Base-by-base conservation (phyloP, 2,797 vertebrate genomes). In the Pagetopsis macropterus region DNA sequence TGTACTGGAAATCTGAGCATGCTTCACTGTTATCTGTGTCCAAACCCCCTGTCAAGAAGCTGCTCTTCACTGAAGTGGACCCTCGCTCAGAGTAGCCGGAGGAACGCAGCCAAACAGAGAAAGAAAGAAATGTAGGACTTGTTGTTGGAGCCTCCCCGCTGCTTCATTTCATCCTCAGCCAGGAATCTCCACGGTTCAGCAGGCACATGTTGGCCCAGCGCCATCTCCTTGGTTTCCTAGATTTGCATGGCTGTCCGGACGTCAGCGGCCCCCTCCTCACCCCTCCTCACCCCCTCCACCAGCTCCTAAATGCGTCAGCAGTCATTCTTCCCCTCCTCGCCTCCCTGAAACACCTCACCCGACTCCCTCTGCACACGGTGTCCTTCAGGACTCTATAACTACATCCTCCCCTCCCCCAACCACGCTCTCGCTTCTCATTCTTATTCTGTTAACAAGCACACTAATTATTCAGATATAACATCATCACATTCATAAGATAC, bases 201-300 rank as follows among this genome's bases (percentile, higher is more conserved):
- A 11, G 78, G 71, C 88, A 86, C 64, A 64, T 52, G 82, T 81
- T 90, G 91, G 88, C 91, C 78, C 67, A 51, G 66, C 70, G 87
- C 86, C 88, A 88, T 87, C 81, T 87, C 85, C 88, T 88, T 84
- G 87, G 82, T 89, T 87, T 86, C 78, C 75, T 84, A 83, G 89
- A 92, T 93, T 91, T 93, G 87, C 87, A 90, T 90, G 90, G 85
- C 77, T 77, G 88, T 91, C 87, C 86, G 87, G 82, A 93, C 92
- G 91, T 94, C 94, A 94, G 86, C 82, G 87, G 58, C 21, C 70
- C 64, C 37, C 17, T 14, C 27, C 27, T 27, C 27, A 27, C 27
- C 27, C 54, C 17, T 12, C 31, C 76, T 60, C 62, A n/a, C 27
- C 80, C 27, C 65, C 55, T 74, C 78, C 80, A 78, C 75, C 72